Percentiles rank a stretch among this genome's conserved stretches.
These are phyloP conservation scores for Magallana ariakensis DNA, from an alignment of 1,140 invertebrate species.

Conservation along the genomic window DNA sequence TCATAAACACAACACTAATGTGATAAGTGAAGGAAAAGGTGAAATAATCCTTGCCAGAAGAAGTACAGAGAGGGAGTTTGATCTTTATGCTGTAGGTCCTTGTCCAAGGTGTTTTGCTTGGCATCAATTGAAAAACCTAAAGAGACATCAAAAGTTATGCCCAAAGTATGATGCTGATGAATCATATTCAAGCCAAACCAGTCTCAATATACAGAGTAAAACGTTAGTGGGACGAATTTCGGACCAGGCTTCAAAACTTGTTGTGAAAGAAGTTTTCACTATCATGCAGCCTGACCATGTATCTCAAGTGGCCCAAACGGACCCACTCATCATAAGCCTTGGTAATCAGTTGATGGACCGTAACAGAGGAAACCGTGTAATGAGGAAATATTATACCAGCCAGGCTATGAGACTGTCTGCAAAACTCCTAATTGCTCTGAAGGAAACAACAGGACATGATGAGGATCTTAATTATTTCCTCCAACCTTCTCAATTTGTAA, in stretches of 20 bases:
- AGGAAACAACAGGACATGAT: neutral
- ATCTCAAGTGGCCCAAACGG: constrained; percentile 38
- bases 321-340: constrained; percentile 42
- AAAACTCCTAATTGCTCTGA: constrained; percentile 22
- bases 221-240: constrained; percentile 43
- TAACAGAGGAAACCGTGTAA: constrained; percentile 50
- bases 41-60: constrained; percentile 18
- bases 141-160: neutral
- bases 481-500: constrained; percentile 45
- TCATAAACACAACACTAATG: neutral
- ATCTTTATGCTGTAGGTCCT: too few relatives aligned
- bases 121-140: neutral
- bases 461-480: constrained; percentile 44
- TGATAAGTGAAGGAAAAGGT: neutral
- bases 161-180: neutral
- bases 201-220: constrained; percentile 45
- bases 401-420: constrained; percentile 48
- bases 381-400: constrained; percentile 50
- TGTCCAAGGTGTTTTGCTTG: neutral
- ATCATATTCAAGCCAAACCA: constrained; percentile 3
- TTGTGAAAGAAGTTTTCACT: constrained; percentile 48
- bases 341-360: constrained; percentile 54
- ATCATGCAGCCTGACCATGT: constrained; percentile 49
- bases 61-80: neutral
- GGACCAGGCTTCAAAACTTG: too few relatives aligned